A percentile compares a stretch with the other conserved stretches of the same genome.
Conservation (phyloP, 1,140 invertebrate species). For the Venturia canescens region DNA sequence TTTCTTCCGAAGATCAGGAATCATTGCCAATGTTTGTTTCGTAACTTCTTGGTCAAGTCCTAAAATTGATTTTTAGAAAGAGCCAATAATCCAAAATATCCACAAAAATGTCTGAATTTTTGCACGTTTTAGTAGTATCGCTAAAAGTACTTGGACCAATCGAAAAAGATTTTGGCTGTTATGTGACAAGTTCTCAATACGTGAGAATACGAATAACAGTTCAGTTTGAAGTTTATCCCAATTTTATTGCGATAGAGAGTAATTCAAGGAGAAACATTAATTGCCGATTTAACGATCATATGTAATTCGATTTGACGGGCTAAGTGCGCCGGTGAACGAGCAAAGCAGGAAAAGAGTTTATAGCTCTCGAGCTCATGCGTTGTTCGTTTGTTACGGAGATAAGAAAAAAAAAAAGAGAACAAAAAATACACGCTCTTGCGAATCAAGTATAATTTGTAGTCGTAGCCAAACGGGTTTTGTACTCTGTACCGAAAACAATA, state of each 20-base stretch:
- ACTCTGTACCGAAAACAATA: background rate
- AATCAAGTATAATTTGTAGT: background rate
- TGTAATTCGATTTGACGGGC: background rate
- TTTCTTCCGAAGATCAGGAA: too few relatives aligned
- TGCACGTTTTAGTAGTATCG: too few relatives aligned
- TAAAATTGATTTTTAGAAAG: too few relatives aligned
- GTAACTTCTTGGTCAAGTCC: too few relatives aligned
- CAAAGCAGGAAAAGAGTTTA: constrained; percentile 1
- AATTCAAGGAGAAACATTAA: constrained; percentile 22
- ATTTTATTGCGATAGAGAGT: background rate
- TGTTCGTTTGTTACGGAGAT: constrained; percentile 35
- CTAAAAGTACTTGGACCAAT: too few relatives aligned
- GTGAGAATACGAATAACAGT: background rate
- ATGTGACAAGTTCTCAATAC: background rate
- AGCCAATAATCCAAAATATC: too few relatives aligned
- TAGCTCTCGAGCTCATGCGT: background rate
- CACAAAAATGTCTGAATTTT: too few relatives aligned
- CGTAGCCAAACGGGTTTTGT: background rate
- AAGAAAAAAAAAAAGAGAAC: constrained; percentile 13
- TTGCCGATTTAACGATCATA: constrained; percentile 30
- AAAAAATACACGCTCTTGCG: background rate
- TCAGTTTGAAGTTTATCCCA: background rate
- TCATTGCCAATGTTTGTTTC: too few relatives aligned
- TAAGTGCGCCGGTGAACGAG: background rate
- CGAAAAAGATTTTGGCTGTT: too few relatives aligned